Conservation (phyloP, 2,797 vertebrate genomes). For the Yasuhikotakia modesta region DNA sequence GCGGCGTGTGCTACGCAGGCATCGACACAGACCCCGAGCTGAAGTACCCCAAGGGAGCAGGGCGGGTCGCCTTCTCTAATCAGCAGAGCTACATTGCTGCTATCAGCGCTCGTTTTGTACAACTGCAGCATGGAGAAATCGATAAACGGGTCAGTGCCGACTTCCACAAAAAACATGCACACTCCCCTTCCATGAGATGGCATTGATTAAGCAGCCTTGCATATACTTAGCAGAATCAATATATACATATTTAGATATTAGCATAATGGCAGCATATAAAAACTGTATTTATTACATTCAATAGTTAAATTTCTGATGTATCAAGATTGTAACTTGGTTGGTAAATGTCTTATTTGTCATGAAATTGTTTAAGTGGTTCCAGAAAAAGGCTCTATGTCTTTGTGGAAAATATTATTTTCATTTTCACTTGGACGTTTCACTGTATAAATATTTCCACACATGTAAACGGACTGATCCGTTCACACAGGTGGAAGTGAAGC, state of each 20-base stretch:
- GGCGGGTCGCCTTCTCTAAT: slow-evolving; percentile 98
- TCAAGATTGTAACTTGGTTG: too few relatives aligned
- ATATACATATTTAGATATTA: too few relatives aligned
- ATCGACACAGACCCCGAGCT: slow-evolving; percentile 99
- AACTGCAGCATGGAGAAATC: slow-evolving; percentile 99
- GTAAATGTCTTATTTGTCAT: too few relatives aligned
- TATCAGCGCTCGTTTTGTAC: slow-evolving; percentile 99
- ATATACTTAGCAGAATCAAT: not conserved
- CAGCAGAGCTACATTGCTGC: slow-evolving; percentile 99
- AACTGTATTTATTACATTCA: too few relatives aligned
- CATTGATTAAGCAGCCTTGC: not conserved
- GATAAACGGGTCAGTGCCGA: slow-evolving; percentile 96
- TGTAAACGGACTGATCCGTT: not conserved
- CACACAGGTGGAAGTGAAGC: slow-evolving; percentile 98
- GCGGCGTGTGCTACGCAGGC: slow-evolving; percentile 98
- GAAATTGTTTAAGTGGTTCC: too few relatives aligned
- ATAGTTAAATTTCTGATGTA: too few relatives aligned
- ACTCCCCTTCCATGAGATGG: slow-evolving; percentile 7
- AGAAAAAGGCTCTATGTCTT: too few relatives aligned
- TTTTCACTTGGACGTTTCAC: too few relatives aligned
- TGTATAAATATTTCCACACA: not conserved
- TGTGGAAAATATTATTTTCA: too few relatives aligned
- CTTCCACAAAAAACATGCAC: slow-evolving; percentile 35
- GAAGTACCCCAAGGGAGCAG: slow-evolving; percentile 99
- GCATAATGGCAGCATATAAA: too few relatives aligned